Evolutionary conservation across 1,140 invertebrate species (phyloP).

Genomic region (Pinna nobilis): DNA sequence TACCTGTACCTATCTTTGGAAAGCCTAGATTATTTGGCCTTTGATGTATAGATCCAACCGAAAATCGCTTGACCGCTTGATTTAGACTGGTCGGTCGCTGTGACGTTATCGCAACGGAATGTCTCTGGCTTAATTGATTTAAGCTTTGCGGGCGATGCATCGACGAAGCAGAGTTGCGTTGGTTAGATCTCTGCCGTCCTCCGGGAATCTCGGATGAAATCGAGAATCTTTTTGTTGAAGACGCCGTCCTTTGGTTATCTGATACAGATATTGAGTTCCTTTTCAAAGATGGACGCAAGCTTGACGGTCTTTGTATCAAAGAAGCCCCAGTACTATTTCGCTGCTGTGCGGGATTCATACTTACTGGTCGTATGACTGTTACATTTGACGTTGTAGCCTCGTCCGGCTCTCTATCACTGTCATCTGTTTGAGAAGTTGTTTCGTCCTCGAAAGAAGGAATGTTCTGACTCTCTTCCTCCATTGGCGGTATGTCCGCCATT

Average conservation of each 20-base stretch:
- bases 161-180: neutral
- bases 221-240: conserved; percentile 1
- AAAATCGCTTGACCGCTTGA: neutral
- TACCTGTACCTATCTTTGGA: neutral
- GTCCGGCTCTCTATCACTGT: no score
- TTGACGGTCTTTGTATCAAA: no score
- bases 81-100: neutral
- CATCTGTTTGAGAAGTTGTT: no score
- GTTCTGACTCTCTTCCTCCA: neutral
- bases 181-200: neutral
- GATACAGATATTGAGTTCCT: no score
- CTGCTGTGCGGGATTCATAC: neutral
- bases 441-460: no score
- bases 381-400: no score
- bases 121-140: no score
- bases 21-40: neutral
- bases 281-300: no score
- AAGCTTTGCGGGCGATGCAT: neutral
- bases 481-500: neutral
- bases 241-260: conserved; percentile 15
- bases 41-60: neutral
- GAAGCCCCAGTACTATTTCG: neutral
- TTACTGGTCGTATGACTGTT: neutral
- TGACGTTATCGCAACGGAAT: neutral
- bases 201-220: neutral